A percentile compares a stretch with the other conserved stretches of the same genome.
phyloP scores from a whole-genome alignment of 2,888 invertebrate genomes.

The Teleogryllus oceanicus region DNA sequence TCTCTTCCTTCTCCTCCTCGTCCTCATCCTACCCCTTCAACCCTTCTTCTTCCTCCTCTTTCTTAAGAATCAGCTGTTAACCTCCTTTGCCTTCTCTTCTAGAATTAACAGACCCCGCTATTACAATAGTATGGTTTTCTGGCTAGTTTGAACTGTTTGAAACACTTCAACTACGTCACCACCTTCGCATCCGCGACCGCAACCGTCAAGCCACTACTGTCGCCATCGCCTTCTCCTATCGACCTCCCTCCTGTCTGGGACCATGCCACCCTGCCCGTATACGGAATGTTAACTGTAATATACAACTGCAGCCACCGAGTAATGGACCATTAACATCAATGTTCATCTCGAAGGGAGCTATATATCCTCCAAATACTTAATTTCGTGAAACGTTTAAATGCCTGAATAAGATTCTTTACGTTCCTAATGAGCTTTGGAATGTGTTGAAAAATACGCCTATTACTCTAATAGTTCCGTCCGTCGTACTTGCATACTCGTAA shows the following conservation, averaged over 20 bases:
- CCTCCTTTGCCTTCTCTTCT: too few relatives aligned
- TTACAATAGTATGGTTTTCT: too few relatives aligned
- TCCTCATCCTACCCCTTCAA: too few relatives aligned
- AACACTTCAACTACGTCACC: too few relatives aligned
- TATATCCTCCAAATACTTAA: conserved; percentile 7
- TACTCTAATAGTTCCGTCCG: conserved; percentile 3
- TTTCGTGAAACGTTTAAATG: conserved; percentile 7
- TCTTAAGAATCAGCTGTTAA: too few relatives aligned
- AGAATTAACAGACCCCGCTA: too few relatives aligned
- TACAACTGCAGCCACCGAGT: neutral
- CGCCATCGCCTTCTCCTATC: neutral
- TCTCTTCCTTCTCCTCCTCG: too few relatives aligned
- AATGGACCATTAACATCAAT: conserved; percentile 18
- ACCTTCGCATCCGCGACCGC: neutral
- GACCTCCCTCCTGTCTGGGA: neutral
- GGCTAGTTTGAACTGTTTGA: too few relatives aligned
- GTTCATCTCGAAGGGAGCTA: neutral
- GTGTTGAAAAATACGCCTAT: neutral
- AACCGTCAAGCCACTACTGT: neutral
- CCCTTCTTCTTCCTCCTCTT: too few relatives aligned
- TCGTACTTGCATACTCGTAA: neutral
- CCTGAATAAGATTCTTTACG: conserved; percentile 7
- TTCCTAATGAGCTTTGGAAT: neutral
- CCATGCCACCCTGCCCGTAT: neutral
- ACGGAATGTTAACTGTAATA: conserved; percentile 9